phyloP scores from a whole-genome alignment of 2,797 vertebrate species.

The Falco columbarius region DNA sequence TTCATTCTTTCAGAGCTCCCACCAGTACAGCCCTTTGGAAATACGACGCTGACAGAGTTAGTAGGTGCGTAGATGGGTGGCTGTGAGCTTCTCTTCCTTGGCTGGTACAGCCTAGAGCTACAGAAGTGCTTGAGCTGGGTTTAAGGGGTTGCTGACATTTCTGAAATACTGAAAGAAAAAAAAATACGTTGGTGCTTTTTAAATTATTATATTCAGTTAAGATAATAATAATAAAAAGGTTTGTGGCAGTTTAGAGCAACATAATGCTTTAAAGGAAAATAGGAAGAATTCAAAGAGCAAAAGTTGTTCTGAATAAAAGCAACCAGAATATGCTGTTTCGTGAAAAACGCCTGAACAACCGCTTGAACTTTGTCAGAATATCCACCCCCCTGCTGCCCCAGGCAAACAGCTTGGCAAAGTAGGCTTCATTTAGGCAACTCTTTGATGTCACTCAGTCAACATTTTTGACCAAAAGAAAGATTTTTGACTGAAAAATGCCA shows the following conservation, averaged over 20 bases:
- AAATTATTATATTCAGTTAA: conserved; percentile 20
- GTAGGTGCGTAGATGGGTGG: not conserved
- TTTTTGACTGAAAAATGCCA: not conserved
- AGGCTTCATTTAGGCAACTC: not conserved
- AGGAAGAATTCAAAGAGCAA: not conserved
- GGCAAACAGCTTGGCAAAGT: not conserved
- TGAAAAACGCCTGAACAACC: not conserved
- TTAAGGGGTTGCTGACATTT: conserved; percentile 7
- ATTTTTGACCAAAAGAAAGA: not conserved
- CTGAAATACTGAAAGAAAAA: conserved; percentile 8
- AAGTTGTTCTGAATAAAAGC: not conserved
- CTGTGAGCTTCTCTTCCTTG: not conserved
- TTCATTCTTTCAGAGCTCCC: not conserved
- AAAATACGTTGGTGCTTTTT: not conserved
- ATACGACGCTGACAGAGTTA: not conserved
- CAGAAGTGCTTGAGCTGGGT: not conserved
- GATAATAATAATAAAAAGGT: not conserved
- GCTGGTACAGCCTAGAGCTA: conserved; percentile 19
- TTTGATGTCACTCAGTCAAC: not conserved
- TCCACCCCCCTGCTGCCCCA: not conserved
- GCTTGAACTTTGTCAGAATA: conserved; percentile 1
- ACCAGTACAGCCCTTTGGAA: not conserved
- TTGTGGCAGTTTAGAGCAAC: not conserved
- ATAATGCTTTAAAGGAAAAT: conserved; percentile 17
- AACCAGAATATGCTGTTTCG: conserved; percentile 2